phyloP scores from a whole-genome alignment of 1,140 invertebrate genomes.

The Drosophila malerkotliana region DNA sequence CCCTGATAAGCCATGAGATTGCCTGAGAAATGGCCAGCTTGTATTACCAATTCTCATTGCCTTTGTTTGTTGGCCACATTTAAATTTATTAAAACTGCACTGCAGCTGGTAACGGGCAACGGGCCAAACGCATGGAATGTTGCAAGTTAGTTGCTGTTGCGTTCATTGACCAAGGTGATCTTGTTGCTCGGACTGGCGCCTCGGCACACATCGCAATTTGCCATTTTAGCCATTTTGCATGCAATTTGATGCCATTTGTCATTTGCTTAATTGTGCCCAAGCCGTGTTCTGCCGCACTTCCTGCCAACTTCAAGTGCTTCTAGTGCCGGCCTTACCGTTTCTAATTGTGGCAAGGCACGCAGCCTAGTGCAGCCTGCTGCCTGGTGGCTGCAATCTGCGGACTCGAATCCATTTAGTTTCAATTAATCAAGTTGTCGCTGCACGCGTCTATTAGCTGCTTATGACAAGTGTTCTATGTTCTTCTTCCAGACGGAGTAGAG shows the following conservation, averaged over 20 bases:
- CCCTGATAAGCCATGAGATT: constrained; percentile 61
- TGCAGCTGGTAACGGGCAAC: constrained; percentile 59
- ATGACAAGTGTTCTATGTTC: constrained; percentile 50
- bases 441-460: constrained; percentile 78
- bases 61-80: constrained; percentile 53
- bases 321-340: constrained; percentile 47
- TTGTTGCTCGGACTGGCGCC: constrained; percentile 36
- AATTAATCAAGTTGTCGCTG: constrained; percentile 80
- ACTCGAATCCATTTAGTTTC: constrained; percentile 67
- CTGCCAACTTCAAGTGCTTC: constrained; percentile 21
- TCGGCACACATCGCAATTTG: constrained; percentile 42
- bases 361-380: constrained; percentile 21
- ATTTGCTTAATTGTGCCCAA: constrained; percentile 78
- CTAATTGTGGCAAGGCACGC: constrained; percentile 48
- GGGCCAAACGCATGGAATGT: background rate
- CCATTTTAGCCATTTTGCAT: constrained; percentile 69
- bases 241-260: constrained; percentile 80
- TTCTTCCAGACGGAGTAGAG: background rate
- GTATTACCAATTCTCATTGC: constrained; percentile 74
- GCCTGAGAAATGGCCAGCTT: constrained; percentile 25
- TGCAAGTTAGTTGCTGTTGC: constrained; percentile 34
- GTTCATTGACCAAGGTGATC: constrained; percentile 65
- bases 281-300: constrained; percentile 39
- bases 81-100: constrained; percentile 81
- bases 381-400: constrained; percentile 26